Base-by-base conservation (phyloP, 2,888 invertebrate species). In the Cerceris rybyensis region DNA sequence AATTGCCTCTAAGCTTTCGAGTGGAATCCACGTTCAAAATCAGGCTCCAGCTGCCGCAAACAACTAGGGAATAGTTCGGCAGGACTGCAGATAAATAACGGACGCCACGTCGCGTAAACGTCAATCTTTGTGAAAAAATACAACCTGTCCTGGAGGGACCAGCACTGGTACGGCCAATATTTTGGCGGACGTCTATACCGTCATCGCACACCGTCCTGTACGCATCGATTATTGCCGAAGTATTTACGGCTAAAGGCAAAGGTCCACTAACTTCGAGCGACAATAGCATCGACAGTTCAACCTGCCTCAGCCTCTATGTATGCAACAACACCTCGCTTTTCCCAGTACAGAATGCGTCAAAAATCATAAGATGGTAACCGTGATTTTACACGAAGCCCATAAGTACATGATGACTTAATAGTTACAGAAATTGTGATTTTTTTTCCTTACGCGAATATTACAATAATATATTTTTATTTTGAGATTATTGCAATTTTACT, bases 101-200 rank as follows among this genome's bases (percentile, higher is more conserved):
- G 59, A 70, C 46, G 9, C 54, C 61, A 14, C 7, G 58, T 64
- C 72, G 71, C 75, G 75, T 82, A 82, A 83, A 83, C 57, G 83
- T 83, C 83, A 83, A 78, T 83, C 81, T 71, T 43, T 16, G 65
- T 69, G 43, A 76, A 82, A 78, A 75, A 70, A 61, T 63, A 71
- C 58, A 75, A 68, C 60, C 43, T 57, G 73, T 68, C 55, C 61
- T 11, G 50, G 41, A 43, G 52, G n/a, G 39, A 28, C 55, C 65
- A 49, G 43, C 66, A 42, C 60, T 14, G 43, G 50, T 16, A 42
- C 49, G 49, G 42, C 39, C 65, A 52, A 66, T 39, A 73, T 83
- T 82, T 80, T 68, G 75, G 80, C 77, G 69, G 57, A 46, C 63
- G 17, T 57, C 17, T 60, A 9, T n/a, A 49, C 14, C 52, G 70